Evolutionary conservation across 2,797 vertebrate species (phyloP).

Genomic region (Crocodylus rhombifer): DNA sequence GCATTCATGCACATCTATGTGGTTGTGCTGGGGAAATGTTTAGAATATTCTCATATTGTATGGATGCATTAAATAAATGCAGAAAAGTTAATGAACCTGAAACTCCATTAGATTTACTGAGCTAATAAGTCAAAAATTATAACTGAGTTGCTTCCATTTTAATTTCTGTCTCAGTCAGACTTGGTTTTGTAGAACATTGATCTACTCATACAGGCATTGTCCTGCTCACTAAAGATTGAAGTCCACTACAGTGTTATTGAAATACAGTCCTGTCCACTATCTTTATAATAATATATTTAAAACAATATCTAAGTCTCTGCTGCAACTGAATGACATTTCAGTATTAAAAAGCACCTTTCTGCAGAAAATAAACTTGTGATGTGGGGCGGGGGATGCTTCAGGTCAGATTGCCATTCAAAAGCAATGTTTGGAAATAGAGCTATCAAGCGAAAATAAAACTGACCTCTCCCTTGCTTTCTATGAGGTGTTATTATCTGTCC

Average conservation of each 20-base stretch:
- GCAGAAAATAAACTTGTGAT: background rate
- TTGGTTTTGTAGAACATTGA: too few species aligned
- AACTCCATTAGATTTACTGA: too few species aligned
- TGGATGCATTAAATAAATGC: background rate
- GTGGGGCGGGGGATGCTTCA: background rate
- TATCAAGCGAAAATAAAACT: background rate
- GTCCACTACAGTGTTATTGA: background rate
- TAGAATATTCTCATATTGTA: background rate
- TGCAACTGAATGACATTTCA: background rate
- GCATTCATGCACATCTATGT: too few species aligned
- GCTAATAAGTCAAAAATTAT: too few species aligned
- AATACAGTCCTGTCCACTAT: background rate
- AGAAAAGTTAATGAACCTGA: background rate
- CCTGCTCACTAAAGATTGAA: background rate
- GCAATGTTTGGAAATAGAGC: background rate
- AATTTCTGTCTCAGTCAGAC: too few species aligned
- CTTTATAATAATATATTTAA: background rate
- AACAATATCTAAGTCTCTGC: background rate
- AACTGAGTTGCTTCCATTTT: too few species aligned
- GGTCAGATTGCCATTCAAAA: background rate
- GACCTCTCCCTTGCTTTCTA: background rate
- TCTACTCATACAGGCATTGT: background rate
- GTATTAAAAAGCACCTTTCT: background rate
- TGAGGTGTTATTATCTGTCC: background rate
- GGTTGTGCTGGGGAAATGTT: too few species aligned